Percentiles rank a stretch among this genome's conserved stretches.
Evolutionary conservation across 2,797 vertebrate species (phyloP).

Genomic region (Falco rusticolus): DNA sequence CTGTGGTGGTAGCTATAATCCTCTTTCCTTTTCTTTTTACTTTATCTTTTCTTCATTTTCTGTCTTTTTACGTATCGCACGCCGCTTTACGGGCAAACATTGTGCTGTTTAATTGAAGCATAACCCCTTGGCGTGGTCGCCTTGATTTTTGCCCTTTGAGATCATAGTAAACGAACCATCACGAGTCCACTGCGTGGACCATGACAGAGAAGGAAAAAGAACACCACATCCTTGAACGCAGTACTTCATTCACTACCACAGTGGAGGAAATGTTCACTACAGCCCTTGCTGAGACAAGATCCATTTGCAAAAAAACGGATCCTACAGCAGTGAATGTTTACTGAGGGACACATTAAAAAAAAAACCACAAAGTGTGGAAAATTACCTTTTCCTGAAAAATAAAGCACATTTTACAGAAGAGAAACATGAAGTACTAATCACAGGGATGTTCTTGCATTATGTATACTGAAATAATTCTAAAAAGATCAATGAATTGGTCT

Average conservation of each 20-base stretch:
- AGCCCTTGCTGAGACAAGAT: background rate
- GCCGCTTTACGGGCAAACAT: too few relatives aligned
- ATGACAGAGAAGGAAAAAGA: background rate
- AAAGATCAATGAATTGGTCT: background rate
- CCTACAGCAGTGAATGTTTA: background rate
- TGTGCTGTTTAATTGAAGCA: too few relatives aligned
- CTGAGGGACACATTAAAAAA: background rate
- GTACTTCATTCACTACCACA: background rate
- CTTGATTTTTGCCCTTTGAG: too few relatives aligned
- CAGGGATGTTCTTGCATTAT: background rate
- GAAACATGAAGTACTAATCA: background rate
- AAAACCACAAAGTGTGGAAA: background rate
- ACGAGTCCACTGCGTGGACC: too few relatives aligned
- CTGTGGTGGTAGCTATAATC: too few relatives aligned
- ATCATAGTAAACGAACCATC: too few relatives aligned
- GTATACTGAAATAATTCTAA: background rate
- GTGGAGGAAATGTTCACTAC: background rate
- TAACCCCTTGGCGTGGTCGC: too few relatives aligned
- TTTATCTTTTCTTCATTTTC: too few relatives aligned
- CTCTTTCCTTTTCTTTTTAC: too few relatives aligned
- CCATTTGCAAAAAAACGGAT: background rate
- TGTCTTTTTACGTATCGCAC: too few relatives aligned
- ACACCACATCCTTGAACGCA: background rate
- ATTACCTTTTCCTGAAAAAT: background rate
- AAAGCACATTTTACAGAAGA: background rate